Evolutionary conservation across 2,797 vertebrate genomes (phyloP).

Genomic region (Crenichthys baileyi): DNA sequence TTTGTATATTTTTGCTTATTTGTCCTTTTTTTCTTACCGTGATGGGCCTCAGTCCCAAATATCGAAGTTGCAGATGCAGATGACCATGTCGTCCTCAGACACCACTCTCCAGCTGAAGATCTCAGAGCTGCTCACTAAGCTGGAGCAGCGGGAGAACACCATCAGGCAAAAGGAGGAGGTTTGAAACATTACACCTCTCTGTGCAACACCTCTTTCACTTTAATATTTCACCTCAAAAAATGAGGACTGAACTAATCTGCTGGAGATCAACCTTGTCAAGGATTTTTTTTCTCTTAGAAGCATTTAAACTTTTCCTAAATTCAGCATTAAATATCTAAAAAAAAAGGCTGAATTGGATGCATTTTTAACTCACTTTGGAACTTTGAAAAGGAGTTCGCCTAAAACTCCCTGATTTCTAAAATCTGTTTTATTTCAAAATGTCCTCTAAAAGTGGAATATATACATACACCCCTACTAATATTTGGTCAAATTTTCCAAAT

Average conservation of each 20-base stretch:
- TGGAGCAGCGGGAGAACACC: conserved; percentile 87
- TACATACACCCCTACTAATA: no score
- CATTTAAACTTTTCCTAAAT: background rate
- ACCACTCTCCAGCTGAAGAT: conserved; percentile 87
- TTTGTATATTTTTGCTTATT: background rate
- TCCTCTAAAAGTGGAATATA: no score
- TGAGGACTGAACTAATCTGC: background rate
- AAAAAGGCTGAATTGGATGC: no score
- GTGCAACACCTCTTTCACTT: background rate
- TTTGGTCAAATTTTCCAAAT: no score
- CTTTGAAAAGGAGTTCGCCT: no score
- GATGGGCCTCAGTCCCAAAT: conserved; percentile 78
- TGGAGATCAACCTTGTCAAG: background rate
- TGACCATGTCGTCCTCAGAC: conserved; percentile 79
- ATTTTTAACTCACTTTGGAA: no score
- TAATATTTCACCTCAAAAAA: background rate
- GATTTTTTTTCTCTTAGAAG: background rate
- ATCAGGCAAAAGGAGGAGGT: conserved; percentile 92
- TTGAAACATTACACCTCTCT: conserved; percentile 3
- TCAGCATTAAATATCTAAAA: background rate
- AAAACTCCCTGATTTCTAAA: no score
- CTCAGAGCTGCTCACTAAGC: conserved; percentile 82
- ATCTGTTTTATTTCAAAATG: no score
- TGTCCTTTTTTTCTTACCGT: background rate
- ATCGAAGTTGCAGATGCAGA: conserved; percentile 83